A percentile compares a stretch with the other conserved stretches of the same genome.
Evolutionary conservation across 2,797 vertebrate species (phyloP).

Genomic region (Peromyscus melanophrys): DNA sequence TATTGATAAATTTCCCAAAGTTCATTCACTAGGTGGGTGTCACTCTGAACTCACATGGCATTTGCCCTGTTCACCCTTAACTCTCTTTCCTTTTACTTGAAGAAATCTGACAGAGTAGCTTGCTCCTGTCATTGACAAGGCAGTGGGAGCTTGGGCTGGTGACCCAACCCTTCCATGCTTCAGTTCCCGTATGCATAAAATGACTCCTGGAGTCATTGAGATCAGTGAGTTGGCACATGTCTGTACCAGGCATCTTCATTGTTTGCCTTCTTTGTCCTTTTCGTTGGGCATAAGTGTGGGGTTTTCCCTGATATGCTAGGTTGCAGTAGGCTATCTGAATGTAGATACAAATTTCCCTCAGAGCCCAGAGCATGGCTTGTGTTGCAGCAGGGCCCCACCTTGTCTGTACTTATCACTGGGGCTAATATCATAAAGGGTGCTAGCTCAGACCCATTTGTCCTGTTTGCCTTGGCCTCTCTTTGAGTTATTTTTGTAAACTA

Average conservation of each 20-base stretch:
- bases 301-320: neutral
- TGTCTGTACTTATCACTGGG: neutral
- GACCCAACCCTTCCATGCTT: neutral
- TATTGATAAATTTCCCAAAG: neutral
- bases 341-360: neutral
- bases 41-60: neutral
- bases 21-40: neutral
- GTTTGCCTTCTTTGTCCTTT: neutral
- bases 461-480: neutral
- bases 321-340: too few relatives aligned
- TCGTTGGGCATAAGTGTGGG: neutral
- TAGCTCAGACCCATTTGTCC: neutral
- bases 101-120: neutral
- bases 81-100: neutral
- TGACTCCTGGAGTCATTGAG: neutral
- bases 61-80: neutral
- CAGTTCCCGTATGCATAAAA: neutral
- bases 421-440: neutral
- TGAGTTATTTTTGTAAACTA: neutral
- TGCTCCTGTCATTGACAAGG: neutral
- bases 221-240: neutral
- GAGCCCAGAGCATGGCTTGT: neutral
- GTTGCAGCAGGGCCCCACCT: rapidly evolving
- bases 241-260: neutral
- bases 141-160: neutral